A percentile compares a stretch with the other conserved stretches of the same genome.
These are phyloP conservation scores for Trachelus troglodyta DNA, from an alignment of 2,888 invertebrate genomes.

Conservation along the genomic window DNA sequence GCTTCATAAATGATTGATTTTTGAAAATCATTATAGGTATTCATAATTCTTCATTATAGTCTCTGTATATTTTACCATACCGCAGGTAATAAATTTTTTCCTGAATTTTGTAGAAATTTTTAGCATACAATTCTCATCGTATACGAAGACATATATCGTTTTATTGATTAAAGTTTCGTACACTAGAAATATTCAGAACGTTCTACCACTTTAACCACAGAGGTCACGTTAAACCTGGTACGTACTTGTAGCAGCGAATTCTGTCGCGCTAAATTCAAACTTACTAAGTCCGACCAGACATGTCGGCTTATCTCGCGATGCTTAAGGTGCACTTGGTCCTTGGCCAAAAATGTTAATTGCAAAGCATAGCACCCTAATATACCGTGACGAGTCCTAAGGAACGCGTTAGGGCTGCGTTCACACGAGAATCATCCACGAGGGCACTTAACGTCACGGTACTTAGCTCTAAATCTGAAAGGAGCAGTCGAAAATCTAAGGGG, in stretches of 20 bases:
- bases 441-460: slow-evolving; percentile 11
- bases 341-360: neutral
- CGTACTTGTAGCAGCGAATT: neutral
- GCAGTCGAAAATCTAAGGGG: neutral
- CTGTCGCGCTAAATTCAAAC: neutral
- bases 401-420: neutral
- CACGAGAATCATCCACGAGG: neutral
- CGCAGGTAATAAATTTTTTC: too few relatives aligned
- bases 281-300: neutral
- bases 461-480: slow-evolving; percentile 13
- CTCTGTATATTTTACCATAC: too few relatives aligned
- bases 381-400: neutral
- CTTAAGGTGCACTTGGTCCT: neutral
- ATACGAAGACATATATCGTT: too few relatives aligned
- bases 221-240: neutral
- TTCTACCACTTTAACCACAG: neutral
- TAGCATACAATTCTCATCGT: too few relatives aligned
- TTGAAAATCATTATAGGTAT: too few relatives aligned
- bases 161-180: neutral
- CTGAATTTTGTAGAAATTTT: too few relatives aligned
- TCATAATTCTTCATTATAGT: too few relatives aligned
- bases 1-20: too few relatives aligned
- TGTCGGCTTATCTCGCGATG: neutral
- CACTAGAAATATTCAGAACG: neutral
- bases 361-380: neutral